These are phyloP conservation scores for Scophthalmus maximus DNA, from an alignment of 2,113 vertebrate species.

Conservation along the genomic window DNA sequence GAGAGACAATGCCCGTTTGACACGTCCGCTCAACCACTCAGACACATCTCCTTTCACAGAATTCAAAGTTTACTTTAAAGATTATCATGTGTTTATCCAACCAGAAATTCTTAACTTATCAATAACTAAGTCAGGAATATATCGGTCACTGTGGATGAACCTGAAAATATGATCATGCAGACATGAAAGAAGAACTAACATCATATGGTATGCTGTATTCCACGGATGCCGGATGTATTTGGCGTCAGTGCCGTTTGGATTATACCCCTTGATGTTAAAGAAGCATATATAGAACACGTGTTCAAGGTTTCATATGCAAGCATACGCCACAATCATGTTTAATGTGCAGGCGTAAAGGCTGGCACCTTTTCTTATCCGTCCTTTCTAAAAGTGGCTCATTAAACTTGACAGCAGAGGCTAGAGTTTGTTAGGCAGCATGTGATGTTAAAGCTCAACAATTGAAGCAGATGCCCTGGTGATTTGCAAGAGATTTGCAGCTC, in stretches of 20 bases:
- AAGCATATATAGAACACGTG: slow-evolving; percentile 18
- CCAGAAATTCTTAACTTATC: slow-evolving; percentile 13
- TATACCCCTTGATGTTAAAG: slow-evolving; percentile 60
- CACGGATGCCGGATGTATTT: slow-evolving; percentile 28
- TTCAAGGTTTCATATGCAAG: slow-evolving; percentile 46
- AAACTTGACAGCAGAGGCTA: slow-evolving; percentile 31
- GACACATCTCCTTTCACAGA: not conserved
- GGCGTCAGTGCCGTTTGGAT: slow-evolving; percentile 43
- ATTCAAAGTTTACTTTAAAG: slow-evolving; percentile 12
- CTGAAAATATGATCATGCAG: slow-evolving; percentile 44
- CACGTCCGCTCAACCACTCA: slow-evolving; percentile 26
- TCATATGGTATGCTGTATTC: slow-evolving; percentile 35
- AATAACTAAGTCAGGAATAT: slow-evolving; percentile 31
- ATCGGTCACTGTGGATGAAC: slow-evolving; percentile 48
- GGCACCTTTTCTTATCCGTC: slow-evolving; percentile 30
- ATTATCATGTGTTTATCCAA: slow-evolving; percentile 33
- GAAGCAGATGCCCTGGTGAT: slow-evolving; percentile 34
- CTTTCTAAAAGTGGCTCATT: slow-evolving; percentile 41
- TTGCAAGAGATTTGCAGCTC: slow-evolving; percentile 23
- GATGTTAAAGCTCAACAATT: slow-evolving; percentile 41
- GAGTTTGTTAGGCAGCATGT: slow-evolving; percentile 39
- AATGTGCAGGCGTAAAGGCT: slow-evolving; percentile 27
- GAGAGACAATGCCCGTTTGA: slow-evolving; percentile 36
- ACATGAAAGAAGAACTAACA: slow-evolving; percentile 57
- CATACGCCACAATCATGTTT: slow-evolving; percentile 28